Evolutionary conservation across 2,888 invertebrate species (phyloP), one percentile per base, ranked within the genome.

Genomic region (Phalangium opilio): DNA sequence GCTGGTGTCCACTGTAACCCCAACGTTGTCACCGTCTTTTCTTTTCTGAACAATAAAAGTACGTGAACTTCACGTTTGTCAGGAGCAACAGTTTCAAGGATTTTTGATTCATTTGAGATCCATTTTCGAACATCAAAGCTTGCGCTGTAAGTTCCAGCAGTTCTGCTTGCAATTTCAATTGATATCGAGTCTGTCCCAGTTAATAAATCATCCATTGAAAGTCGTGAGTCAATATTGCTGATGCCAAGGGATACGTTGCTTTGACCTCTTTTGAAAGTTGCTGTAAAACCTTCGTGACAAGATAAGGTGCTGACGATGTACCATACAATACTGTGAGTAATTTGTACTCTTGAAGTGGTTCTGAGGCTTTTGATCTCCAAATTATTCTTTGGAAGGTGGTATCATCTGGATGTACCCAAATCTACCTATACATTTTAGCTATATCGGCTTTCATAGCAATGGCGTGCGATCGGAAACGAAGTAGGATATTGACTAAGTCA

Each of bases 371-470:
- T 27, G 27, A 27, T 27, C 27, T 27, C 27, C 27, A 27, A 27
- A 27, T 4, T 27, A 27, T 27, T 27, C 27, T 27, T 27, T 27
- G 27, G 5, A 4, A 27, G 55, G 45, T 2, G 63, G 44, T 2
- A 12, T 49, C 40, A 2, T 14, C 36, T 2, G 14, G n/a, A n/a
- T 17, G 27, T 15, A 50, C 11, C 10, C 35, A 12, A 14, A 63
- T 57, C 48, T 64, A 62, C 0, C 63, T 52, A 47, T 61, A 64
- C 62, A 65, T 65, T 54, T 66, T 66, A 15, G 55, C 60, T 7
- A 67, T 61, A 45, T 66, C 66, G 1, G 62, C 62, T 8, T 58
- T 58, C 11, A 67, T 50, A 1, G 60, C 58, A 15, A 56, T 52
- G 5, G 49, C 51, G 43, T 61, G 52, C 8, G 47, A 46, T 4